Conservation (phyloP, 2,888 invertebrate species). For the Physocephala rufipes region DNA sequence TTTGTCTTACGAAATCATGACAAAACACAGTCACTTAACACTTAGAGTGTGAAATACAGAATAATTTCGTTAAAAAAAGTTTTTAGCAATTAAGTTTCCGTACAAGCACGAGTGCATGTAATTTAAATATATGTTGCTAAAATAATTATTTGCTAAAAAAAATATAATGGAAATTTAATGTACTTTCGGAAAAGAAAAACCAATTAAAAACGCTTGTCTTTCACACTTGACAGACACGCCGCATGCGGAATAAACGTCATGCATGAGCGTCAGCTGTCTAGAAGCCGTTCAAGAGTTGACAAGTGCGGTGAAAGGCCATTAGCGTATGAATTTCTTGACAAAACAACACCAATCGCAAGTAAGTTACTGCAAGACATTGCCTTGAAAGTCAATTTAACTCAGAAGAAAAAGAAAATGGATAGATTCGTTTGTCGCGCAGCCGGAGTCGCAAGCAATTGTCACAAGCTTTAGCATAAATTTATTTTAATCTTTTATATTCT, state of each 20-base stretch:
- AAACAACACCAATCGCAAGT: not conserved
- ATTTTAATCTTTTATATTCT: too few relatives aligned
- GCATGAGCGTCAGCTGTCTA: slow-evolving; percentile 23
- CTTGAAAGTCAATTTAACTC: too few relatives aligned
- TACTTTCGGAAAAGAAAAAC: not conserved
- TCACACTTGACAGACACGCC: slow-evolving; percentile 5
- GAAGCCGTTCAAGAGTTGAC: slow-evolving; percentile 24
- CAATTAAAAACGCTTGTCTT: slow-evolving; percentile 7
- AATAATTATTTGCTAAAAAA: not conserved
- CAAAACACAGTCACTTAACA: too few relatives aligned
- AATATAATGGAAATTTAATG: not conserved
- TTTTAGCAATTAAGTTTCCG: too few relatives aligned
- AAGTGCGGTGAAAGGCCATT: slow-evolving; percentile 36
- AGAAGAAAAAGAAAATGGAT: too few relatives aligned
- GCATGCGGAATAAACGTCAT: not conserved
- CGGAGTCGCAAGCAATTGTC: too few relatives aligned
- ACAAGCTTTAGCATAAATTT: too few relatives aligned
- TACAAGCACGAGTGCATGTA: not conserved
- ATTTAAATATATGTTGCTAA: not conserved
- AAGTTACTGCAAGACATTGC: not conserved
- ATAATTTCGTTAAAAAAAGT: too few relatives aligned
- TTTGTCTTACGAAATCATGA: too few relatives aligned
- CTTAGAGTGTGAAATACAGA: too few relatives aligned
- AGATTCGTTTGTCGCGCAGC: too few relatives aligned
- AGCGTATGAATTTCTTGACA: slow-evolving; percentile 17